These are phyloP conservation scores for Coreoperca whiteheadi DNA, from an alignment of 2,113 vertebrate species.

Conservation along the genomic window DNA sequence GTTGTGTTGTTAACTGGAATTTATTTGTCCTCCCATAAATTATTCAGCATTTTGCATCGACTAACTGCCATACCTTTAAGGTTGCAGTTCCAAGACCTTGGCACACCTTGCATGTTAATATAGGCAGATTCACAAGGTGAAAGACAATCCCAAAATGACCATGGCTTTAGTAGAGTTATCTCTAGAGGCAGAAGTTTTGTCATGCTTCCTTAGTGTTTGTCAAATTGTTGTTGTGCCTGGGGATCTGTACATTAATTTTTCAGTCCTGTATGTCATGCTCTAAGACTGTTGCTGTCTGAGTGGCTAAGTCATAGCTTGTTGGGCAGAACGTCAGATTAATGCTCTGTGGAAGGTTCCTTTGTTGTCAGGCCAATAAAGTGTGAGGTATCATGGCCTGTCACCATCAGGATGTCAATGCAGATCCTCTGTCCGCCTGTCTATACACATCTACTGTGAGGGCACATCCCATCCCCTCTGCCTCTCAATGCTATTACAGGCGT, in stretches of 20 bases:
- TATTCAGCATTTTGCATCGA: slow-evolving; percentile 87
- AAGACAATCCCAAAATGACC: slow-evolving; percentile 64
- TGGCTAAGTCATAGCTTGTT: slow-evolving; percentile 73
- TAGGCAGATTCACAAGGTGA: slow-evolving; percentile 61
- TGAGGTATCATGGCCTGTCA: slow-evolving; percentile 72
- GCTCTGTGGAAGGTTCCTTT: slow-evolving; percentile 67
- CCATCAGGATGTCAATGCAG: slow-evolving; percentile 68
- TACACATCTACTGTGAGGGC: slow-evolving; percentile 68
- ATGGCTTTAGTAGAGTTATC: slow-evolving; percentile 28
- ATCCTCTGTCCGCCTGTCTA: slow-evolving; percentile 81
- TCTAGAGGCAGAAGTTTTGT: slow-evolving; percentile 36
- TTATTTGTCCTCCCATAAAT: slow-evolving; percentile 86
- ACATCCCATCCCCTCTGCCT: slow-evolving; percentile 66
- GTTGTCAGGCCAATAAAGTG: slow-evolving; percentile 78
- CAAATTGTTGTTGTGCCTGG: background rate
- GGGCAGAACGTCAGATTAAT: slow-evolving; percentile 71
- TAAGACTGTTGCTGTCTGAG: slow-evolving; percentile 43
- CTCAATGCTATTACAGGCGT: slow-evolving; percentile 74
- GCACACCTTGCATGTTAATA: slow-evolving; percentile 83
- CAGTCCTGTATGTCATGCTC: background rate
- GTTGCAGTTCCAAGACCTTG: slow-evolving; percentile 79
- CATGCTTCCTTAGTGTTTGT: slow-evolving; percentile 7
- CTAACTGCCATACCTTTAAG: slow-evolving; percentile 87
- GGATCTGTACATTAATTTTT: slow-evolving; percentile 2
- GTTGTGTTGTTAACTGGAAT: slow-evolving; percentile 83